These are phyloP conservation scores for Thera britannica DNA, from an alignment of 2,888 invertebrate genomes.

Conservation along the genomic window DNA sequence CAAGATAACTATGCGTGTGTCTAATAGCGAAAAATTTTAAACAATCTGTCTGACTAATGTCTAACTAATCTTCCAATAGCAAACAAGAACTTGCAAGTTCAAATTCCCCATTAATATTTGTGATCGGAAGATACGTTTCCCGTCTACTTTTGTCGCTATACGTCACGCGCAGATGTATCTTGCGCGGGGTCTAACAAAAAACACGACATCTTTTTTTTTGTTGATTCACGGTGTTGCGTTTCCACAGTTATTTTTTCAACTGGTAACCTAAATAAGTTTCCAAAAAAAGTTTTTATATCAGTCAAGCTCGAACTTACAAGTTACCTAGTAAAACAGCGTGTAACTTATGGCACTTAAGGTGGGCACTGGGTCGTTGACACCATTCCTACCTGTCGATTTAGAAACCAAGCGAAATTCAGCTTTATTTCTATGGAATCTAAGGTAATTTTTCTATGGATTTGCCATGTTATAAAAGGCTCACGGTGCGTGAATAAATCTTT, in stretches of 20 bases:
- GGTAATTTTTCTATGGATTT: conserved; percentile 21
- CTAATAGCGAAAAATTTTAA: too few relatives aligned
- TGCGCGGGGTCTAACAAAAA: too few relatives aligned
- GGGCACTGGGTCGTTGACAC: conserved; percentile 60
- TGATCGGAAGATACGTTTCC: too few relatives aligned
- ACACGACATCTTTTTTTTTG: too few relatives aligned
- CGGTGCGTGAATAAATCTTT: conserved; percentile 18
- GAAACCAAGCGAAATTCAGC: conserved; percentile 25
- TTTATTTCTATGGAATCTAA: conserved; percentile 7
- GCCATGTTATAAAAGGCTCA: conserved; percentile 18
- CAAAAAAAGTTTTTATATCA: background rate
- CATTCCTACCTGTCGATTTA: conserved; percentile 48
- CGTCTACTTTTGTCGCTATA: too few relatives aligned
- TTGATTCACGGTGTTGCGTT: too few relatives aligned
- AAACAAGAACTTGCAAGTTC: too few relatives aligned
- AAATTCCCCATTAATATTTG: too few relatives aligned
- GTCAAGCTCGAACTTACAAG: background rate
- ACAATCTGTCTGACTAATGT: too few relatives aligned
- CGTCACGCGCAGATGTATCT: too few relatives aligned
- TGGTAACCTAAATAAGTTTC: background rate
- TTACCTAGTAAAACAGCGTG: conserved; percentile 56
- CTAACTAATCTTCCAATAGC: too few relatives aligned
- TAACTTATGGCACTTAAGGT: conserved; percentile 51
- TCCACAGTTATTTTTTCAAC: background rate
- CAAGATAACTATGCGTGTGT: too few relatives aligned